Conservation (phyloP, 2,888 invertebrate species). For the Lordiphosa fenestrarum region DNA sequence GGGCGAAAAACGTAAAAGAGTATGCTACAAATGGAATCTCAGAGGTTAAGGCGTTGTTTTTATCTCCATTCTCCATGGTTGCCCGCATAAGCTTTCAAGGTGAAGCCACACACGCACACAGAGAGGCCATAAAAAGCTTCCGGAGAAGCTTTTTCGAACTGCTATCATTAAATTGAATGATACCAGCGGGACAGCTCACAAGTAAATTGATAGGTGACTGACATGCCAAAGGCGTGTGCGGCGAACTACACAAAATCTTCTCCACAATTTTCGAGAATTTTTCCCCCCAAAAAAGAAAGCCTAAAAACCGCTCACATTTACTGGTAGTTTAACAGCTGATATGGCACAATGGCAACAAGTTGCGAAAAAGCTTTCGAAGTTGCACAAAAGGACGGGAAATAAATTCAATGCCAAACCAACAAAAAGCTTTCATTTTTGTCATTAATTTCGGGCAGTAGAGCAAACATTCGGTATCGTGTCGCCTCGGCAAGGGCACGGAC, state of each 20-base stretch:
- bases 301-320: not conserved
- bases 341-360: slow-evolving; percentile 75
- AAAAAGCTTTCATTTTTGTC: slow-evolving; percentile 10
- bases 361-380: slow-evolving; percentile 77
- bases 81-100: slow-evolving; percentile 14
- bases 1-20: slow-evolving; percentile 34
- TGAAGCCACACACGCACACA: slow-evolving; percentile 23
- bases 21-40: slow-evolving; percentile 40
- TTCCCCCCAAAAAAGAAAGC: too few relatives aligned
- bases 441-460: slow-evolving; percentile 40
- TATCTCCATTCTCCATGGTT: slow-evolving; percentile 3
- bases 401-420: slow-evolving; percentile 59
- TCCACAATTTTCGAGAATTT: too few relatives aligned
- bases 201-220: not conserved
- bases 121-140: slow-evolving; percentile 19
- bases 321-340: slow-evolving; percentile 73
- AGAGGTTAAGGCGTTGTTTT: slow-evolving; percentile 11
- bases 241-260: not conserved
- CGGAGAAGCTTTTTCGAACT: slow-evolving; percentile 58
- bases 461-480: slow-evolving; percentile 16
- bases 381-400: slow-evolving; percentile 24
- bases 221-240: not conserved
- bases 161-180: slow-evolving; percentile 27
- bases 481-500: slow-evolving; percentile 27
- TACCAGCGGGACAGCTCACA: not conserved